Conservation (phyloP, 2,113 vertebrate genomes). For the Sciurus niger region DNA sequence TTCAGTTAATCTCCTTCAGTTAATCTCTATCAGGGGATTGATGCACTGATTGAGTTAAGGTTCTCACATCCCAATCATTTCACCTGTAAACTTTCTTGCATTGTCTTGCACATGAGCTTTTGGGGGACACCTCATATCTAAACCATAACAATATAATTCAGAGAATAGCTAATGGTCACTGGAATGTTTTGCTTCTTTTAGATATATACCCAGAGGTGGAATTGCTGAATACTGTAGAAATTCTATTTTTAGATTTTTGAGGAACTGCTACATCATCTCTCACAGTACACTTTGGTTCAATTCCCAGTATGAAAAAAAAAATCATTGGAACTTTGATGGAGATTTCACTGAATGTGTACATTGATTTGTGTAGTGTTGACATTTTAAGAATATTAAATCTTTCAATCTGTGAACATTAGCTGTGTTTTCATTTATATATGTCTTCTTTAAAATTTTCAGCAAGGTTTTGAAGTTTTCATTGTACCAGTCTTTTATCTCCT, state of each 20-base stretch:
- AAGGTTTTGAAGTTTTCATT: constrained; percentile 1
- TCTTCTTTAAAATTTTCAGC: background rate
- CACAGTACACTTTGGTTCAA: background rate
- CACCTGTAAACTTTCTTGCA: no score
- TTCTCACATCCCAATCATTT: no score
- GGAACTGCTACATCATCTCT: background rate
- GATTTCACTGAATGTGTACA: background rate
- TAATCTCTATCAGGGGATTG: no score
- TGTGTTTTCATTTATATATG: background rate
- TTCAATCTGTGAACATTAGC: background rate
- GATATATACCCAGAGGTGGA: background rate
- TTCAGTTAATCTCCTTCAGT: no score
- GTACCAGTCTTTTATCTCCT: background rate
- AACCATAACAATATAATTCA: background rate
- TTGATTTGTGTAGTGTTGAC: background rate
- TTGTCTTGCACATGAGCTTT: no score
- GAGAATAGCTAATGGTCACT: background rate
- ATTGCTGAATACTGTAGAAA: background rate
- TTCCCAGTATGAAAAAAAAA: background rate
- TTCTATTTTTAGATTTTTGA: background rate
- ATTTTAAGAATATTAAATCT: background rate
- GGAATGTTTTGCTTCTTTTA: background rate
- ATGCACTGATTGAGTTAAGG: no score
- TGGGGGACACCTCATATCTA: no score
- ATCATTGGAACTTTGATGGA: background rate